phyloP scores from a whole-genome alignment of 1,140 invertebrate species.

The Fopius arisanus region DNA sequence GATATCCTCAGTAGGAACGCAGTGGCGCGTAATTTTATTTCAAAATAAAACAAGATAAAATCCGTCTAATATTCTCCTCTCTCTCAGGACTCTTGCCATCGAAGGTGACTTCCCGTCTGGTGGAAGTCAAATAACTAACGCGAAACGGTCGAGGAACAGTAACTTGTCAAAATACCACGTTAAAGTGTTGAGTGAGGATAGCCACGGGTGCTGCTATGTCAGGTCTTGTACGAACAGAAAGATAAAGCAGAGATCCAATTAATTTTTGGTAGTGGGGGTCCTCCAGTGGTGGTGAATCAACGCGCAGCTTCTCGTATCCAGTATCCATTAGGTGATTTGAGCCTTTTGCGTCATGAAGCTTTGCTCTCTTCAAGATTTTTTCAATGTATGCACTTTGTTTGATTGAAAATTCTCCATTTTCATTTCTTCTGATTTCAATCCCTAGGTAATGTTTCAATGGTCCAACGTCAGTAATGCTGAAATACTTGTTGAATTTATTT shows the following conservation, averaged over 20 bases:
- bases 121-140: too few species aligned
- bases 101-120: too few species aligned
- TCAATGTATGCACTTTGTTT: background rate
- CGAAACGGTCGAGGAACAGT: too few species aligned
- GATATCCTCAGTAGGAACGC: too few species aligned
- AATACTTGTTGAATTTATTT: background rate
- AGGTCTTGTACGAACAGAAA: conserved; percentile 47
- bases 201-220: conserved; percentile 52
- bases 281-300: background rate
- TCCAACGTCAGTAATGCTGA: background rate
- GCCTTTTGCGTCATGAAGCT: background rate
- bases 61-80: too few species aligned
- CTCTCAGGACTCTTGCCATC: too few species aligned
- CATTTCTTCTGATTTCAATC: background rate
- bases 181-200: conserved; percentile 41
- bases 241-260: conserved; percentile 52
- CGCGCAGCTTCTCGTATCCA: background rate
- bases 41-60: too few species aligned
- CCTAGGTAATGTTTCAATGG: background rate
- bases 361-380: background rate
- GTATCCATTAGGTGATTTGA: background rate
- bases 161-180: too few species aligned
- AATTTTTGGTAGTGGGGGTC: conserved; percentile 39
- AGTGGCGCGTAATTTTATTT: too few species aligned
- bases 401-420: background rate